Conservation (phyloP, 2,113 vertebrate genomes). For the Limanda limanda region DNA sequence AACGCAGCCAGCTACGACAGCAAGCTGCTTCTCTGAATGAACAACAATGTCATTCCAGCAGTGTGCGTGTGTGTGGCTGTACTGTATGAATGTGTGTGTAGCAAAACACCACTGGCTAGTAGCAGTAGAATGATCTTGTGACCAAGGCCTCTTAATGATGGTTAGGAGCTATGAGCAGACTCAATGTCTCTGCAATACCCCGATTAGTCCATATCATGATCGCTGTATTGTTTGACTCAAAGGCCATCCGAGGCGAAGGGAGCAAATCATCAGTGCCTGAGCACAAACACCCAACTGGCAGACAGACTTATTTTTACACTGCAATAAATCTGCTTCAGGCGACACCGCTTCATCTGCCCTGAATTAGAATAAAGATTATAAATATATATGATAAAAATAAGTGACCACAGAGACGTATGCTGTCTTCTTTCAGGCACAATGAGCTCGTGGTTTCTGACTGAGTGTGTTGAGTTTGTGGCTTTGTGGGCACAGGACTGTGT, state of each 20-base stretch:
- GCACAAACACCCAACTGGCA: background rate
- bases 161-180: conserved; percentile 61
- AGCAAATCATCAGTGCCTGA: background rate
- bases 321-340: background rate
- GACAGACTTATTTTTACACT: background rate
- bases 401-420: background rate
- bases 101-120: conserved; percentile 67
- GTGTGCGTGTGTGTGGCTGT: conserved; percentile 54
- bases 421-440: background rate
- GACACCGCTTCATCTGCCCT: background rate
- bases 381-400: too few species aligned
- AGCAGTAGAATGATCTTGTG: conserved; percentile 74
- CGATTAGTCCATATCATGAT: conserved; percentile 45
- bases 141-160: conserved; percentile 74
- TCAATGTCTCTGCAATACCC: conserved; percentile 34
- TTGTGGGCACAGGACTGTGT: too few species aligned
- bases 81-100: conserved; percentile 48
- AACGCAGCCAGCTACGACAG: conserved; percentile 80
- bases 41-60: conserved; percentile 76
- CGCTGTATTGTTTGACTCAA: conserved; percentile 32
- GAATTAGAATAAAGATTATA: background rate
- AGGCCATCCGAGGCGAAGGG: background rate
- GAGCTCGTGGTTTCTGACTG: background rate
- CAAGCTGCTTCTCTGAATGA: conserved; percentile 82
- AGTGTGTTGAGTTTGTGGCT: too few species aligned